phyloP scores from a whole-genome alignment of 2,113 vertebrate species.

The Myotis yumanensis region DNA sequence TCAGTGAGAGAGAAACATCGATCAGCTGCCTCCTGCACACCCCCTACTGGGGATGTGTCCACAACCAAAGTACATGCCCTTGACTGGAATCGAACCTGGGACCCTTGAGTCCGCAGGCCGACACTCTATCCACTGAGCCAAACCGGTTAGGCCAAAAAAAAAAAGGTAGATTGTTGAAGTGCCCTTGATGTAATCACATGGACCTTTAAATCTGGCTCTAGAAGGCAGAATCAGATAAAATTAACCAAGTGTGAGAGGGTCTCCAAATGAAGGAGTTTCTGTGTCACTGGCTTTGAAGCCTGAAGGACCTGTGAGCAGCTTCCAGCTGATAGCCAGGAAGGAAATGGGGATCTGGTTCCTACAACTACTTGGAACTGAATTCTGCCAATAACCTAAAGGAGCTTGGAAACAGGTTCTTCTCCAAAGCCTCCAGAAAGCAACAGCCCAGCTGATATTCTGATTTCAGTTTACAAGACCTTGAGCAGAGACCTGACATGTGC shows the following conservation, averaged over 20 bases:
- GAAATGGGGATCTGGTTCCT: neutral
- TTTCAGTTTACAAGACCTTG: neutral
- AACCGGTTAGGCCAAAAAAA: too few relatives aligned
- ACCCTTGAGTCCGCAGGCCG: too few relatives aligned
- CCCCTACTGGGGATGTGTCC: too few relatives aligned
- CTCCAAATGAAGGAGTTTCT: neutral
- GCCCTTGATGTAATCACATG: neutral
- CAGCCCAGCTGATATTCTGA: neutral
- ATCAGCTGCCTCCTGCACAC: too few relatives aligned
- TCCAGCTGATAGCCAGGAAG: neutral
- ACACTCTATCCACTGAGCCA: too few relatives aligned
- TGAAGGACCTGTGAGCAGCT: neutral
- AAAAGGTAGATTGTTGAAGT: neutral
- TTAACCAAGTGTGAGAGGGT: neutral
- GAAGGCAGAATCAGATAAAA: neutral
- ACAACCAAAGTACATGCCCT: too few relatives aligned
- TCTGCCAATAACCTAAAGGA: neutral
- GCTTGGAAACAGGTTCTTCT: neutral
- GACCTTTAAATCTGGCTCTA: neutral
- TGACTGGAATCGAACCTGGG: too few relatives aligned
- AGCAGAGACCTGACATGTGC: neutral
- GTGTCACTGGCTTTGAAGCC: neutral
- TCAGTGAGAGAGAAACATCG: too few relatives aligned
- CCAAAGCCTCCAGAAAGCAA: neutral
- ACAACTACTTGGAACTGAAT: neutral